Evolutionary conservation across 2,113 vertebrate species (phyloP).

Genomic region (Alligator sinensis): DNA sequence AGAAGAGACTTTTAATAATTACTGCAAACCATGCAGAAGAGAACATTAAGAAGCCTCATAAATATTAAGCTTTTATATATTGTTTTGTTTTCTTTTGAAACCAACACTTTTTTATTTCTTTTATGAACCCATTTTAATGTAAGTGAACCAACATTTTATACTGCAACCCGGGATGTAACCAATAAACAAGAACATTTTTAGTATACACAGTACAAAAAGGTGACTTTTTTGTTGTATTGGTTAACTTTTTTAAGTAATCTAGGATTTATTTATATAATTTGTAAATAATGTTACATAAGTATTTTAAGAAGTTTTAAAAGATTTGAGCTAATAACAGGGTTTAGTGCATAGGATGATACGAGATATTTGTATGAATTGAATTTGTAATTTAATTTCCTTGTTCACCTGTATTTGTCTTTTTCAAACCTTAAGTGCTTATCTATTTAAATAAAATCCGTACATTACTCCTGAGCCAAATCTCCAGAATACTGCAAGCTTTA

Average conservation of each 20-base stretch:
- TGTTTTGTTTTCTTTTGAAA: conserved; percentile 72
- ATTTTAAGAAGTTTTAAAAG: conserved; percentile 70
- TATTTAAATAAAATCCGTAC: conserved; percentile 71
- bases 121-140: conserved; percentile 78
- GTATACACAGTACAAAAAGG: conserved; percentile 67
- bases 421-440: conserved; percentile 54
- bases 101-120: conserved; percentile 47
- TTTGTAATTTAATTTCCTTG: conserved; percentile 58
- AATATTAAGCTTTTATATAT: conserved; percentile 79
- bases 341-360: conserved; percentile 32
- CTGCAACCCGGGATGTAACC: conserved; percentile 79
- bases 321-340: conserved; percentile 61
- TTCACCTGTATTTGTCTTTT: conserved; percentile 56
- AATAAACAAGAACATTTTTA: conserved; percentile 81
- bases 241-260: conserved; percentile 69
- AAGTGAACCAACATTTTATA: conserved; percentile 81
- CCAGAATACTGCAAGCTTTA: conserved; percentile 53
- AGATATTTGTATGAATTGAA: conserved; percentile 55
- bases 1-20: conserved; percentile 52
- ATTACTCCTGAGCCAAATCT: conserved; percentile 26
- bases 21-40: conserved; percentile 40
- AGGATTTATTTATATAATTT: conserved; percentile 81
- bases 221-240: conserved; percentile 61
- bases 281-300: conserved; percentile 79
- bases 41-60: conserved; percentile 61